Base-by-base conservation (phyloP, 1,140 invertebrate genomes). In the Triops cancriformis region DNA sequence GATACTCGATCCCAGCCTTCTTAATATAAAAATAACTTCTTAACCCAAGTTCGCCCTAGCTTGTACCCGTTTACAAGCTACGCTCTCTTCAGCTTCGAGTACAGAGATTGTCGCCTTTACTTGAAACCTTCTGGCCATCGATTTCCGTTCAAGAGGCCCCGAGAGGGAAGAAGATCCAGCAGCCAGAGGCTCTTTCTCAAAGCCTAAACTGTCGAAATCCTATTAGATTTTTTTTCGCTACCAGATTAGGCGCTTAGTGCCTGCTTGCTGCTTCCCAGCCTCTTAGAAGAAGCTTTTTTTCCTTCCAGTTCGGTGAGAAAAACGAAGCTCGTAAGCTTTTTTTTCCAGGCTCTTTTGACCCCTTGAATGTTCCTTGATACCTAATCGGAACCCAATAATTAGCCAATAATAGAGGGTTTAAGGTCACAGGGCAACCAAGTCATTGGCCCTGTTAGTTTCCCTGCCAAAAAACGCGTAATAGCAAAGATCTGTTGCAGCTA, bases 291-390 rank as follows among this genome's bases (percentile, higher is more conserved):
- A 23, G 51, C n/a, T 6, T 64, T 6, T 18, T 64, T 64, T n/a
- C n/a, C 23, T 64, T 64, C 23, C 0, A 23, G 31, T 7, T 37
- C 51, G 18, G 51, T 23, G 51, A 64, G 51, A 64, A 23, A 64
- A 64, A 64, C 14, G 14, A 18, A 0, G 14, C 51, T n/a, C n/a
- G 23, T 37, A 37, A 37, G 7, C n/a, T 37, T 37, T 64, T 64
- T 64, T 64, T 64, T 64, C 51, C 51, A 64, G 10, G 51, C 51
- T 64, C 51, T 64, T 64, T 64, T 64, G 51, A 23, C 51, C 51
- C 51, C 18, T 23, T 18, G 3, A 23, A 64, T 64, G 23, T 64
- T n/a, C 51, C 23, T 23, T 64, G 18, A 64, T 64, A 23, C 51
- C 51, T 37, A 37, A 37, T 37, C 31, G 31, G 31, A 37, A 64